Percentiles rank a stretch among this genome's conserved stretches.
These are phyloP conservation scores for Anagyrus pseudococci DNA, from an alignment of 2,888 invertebrate genomes.

Conservation along the genomic window DNA sequence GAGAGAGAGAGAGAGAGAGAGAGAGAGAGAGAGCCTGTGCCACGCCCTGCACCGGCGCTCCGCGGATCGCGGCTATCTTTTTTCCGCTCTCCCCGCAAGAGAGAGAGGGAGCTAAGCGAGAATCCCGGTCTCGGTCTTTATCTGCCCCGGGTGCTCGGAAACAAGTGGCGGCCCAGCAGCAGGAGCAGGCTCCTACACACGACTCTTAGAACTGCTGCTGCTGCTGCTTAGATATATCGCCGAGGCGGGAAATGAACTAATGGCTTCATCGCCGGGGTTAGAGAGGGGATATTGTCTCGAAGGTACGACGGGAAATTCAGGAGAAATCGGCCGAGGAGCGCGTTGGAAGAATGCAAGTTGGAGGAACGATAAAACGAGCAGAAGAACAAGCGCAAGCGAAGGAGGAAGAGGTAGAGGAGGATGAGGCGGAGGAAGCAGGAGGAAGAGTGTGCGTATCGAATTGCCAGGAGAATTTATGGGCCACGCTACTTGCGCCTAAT, in stretches of 20 bases:
- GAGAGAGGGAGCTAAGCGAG: too few relatives aligned
- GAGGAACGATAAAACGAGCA: background rate
- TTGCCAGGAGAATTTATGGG: constrained; percentile 29
- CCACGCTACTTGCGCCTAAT: constrained; percentile 22
- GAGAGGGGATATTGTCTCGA: too few relatives aligned
- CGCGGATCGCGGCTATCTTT: constrained; percentile 23
- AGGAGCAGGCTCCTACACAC: too few relatives aligned
- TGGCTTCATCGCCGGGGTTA: too few relatives aligned
- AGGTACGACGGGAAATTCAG: background rate
- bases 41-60: background rate
- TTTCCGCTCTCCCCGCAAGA: background rate
- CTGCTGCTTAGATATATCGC: background rate
- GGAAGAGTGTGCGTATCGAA: constrained; percentile 24
- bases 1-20: too few relatives aligned
- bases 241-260: too few relatives aligned
- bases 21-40: too few relatives aligned
- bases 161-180: too few relatives aligned
- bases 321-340: background rate
- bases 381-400: background rate
- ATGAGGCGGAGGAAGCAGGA: constrained; percentile 1
- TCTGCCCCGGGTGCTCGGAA: too few relatives aligned
- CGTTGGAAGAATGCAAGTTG: background rate
- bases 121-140: too few relatives aligned
- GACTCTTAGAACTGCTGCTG: too few relatives aligned
- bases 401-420: background rate